These are phyloP conservation scores for Desmophyllum pertusum DNA, from an alignment of 92 coral and sea anemone genomes.

Conservation along the genomic window DNA sequence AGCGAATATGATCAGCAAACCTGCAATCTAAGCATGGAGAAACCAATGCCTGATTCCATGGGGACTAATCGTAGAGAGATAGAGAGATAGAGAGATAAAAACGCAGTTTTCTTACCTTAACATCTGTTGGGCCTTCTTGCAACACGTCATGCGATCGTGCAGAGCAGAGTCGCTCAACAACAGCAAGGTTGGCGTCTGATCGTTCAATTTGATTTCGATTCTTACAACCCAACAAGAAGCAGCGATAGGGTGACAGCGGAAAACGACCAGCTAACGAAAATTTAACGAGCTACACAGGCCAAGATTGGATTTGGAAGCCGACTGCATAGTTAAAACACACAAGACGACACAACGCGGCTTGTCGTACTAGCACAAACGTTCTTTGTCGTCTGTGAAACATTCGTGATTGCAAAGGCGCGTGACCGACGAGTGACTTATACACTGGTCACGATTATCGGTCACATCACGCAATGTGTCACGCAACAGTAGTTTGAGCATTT, in stretches of 20 bases:
- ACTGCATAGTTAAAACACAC: neutral
- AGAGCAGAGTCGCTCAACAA: slow-evolving; percentile 3
- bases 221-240: slow-evolving; percentile 30
- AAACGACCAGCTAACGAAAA: slow-evolving; percentile 2
- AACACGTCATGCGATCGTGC: neutral
- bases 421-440: neutral
- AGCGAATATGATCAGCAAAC: too few relatives aligned
- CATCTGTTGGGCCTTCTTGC: neutral
- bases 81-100: too few relatives aligned
- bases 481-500: too few relatives aligned
- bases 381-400: slow-evolving; percentile 1
- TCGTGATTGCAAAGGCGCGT: neutral
- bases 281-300: neutral
- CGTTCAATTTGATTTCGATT: slow-evolving; percentile 21
- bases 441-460: neutral
- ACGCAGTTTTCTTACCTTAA: slow-evolving; percentile 22
- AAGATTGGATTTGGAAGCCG: slow-evolving; percentile 7
- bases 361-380: neutral
- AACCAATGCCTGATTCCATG: too few relatives aligned
- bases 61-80: too few relatives aligned
- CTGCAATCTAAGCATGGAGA: too few relatives aligned
- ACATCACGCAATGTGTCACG: slow-evolving; percentile 17
- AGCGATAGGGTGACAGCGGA: slow-evolving; percentile 3
- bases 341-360: neutral
- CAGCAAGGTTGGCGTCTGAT: slow-evolving; percentile 25